A percentile compares a stretch with the other conserved stretches of the same genome.
These are phyloP conservation scores for Drosophila dunni DNA, from an alignment of 1,140 invertebrate species.

Conservation along the genomic window DNA sequence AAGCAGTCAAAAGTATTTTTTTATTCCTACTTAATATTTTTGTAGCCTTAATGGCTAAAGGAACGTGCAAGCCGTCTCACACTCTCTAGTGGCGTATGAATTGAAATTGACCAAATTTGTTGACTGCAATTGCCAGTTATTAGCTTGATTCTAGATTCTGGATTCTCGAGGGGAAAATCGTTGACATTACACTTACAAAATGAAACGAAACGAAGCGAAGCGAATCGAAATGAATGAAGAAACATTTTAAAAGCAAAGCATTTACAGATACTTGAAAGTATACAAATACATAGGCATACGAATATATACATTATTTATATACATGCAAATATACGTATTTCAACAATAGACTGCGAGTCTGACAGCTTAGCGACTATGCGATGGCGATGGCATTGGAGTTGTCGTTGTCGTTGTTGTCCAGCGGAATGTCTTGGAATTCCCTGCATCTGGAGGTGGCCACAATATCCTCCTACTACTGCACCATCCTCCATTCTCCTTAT, in stretches of 20 bases:
- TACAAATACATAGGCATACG: conserved; percentile 45
- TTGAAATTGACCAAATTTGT: conserved; percentile 15
- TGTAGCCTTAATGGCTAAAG: neutral
- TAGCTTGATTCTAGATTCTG: conserved; percentile 46
- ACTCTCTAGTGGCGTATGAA: neutral
- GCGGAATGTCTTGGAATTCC: conserved; percentile 53
- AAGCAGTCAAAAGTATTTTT: too few species aligned
- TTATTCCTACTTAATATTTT: too few species aligned
- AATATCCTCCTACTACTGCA: neutral
- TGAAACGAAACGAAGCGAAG: conserved; percentile 28
- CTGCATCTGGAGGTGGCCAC: conserved; percentile 17
- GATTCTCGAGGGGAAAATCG: conserved; percentile 55
- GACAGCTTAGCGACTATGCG: conserved; percentile 49
- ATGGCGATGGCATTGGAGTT: conserved; percentile 21
- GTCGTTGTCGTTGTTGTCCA: conserved; percentile 4
- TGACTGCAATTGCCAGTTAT: conserved; percentile 65
- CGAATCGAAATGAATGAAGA: conserved; percentile 44
- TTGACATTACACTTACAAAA: conserved; percentile 59
- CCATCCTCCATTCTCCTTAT: neutral
- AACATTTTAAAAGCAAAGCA: conserved; percentile 63
- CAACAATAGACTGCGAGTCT: conserved; percentile 46
- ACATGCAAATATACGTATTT: conserved; percentile 11
- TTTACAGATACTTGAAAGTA: conserved; percentile 64
- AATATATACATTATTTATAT: conserved; percentile 3
- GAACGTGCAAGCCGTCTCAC: neutral